Evolutionary conservation across 1,140 invertebrate species (phyloP).

Genomic region (Bombus sibiricus): DNA sequence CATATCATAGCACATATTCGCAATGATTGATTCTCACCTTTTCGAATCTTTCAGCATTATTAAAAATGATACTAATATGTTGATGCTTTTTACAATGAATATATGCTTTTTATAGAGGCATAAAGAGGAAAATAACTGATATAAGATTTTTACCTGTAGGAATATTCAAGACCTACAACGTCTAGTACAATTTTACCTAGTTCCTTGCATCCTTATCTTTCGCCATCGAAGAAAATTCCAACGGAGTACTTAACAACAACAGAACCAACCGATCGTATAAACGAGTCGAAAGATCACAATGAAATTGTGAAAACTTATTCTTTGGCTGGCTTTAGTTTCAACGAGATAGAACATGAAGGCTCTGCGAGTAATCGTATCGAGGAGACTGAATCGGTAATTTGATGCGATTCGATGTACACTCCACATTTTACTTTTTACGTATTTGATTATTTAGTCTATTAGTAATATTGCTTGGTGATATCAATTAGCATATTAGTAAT

Average conservation of each 20-base stretch:
- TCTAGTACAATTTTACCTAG: slow-evolving; percentile 72
- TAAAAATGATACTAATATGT: neutral
- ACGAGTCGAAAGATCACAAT: slow-evolving; percentile 58
- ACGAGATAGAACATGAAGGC: slow-evolving; percentile 83
- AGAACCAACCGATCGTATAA: slow-evolving; percentile 69
- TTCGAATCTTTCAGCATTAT: neutral
- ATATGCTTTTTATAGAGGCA: neutral
- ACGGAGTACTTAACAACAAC: slow-evolving; percentile 89
- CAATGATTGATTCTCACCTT: neutral
- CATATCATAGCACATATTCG: too few species aligned
- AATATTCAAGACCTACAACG: slow-evolving; percentile 76
- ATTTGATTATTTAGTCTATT: neutral
- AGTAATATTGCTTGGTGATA: neutral
- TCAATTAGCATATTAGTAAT: neutral
- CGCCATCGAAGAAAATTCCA: slow-evolving; percentile 88
- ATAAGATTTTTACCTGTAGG: slow-evolving; percentile 64
- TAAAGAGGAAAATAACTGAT: neutral
- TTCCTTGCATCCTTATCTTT: slow-evolving; percentile 82
- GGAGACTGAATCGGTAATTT: slow-evolving; percentile 38
- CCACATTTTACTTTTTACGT: neutral
- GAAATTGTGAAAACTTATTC: slow-evolving; percentile 55
- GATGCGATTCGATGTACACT: neutral
- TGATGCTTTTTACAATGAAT: neutral
- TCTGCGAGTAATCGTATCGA: slow-evolving; percentile 80
- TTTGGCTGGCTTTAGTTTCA: slow-evolving; percentile 69